Evolutionary conservation across 2,888 invertebrate genomes (phyloP), one percentile per base, ranked within the genome.

Genomic region (Thysanoteuthis rhombus): DNA sequence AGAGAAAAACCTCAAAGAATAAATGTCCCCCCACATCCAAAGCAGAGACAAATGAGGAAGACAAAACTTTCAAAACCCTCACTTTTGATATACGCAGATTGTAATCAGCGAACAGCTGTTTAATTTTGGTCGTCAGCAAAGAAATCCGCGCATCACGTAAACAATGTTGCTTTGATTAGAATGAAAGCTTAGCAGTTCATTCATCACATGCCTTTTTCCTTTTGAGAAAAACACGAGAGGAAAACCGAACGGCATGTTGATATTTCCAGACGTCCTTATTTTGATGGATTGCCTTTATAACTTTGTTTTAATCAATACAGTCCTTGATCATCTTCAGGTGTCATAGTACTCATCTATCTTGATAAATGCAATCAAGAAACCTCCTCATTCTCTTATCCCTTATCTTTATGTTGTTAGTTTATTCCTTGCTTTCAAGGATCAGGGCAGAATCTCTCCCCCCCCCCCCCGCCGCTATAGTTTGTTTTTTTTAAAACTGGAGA

Each of bases 241-340:
- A 75, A 75, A n/a, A 75, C 75, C 12, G 75, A 75, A 75, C 12
- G 4, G 75, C n/a, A 75, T 75, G n/a, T 75, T 75, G 25, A 75
- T n/a, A 75, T 75, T 75, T 75, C 75, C 25, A n/a, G 75, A 36
- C n/a, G 36, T 75, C 75, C 16, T 75, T 12, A 10, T 75, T 75
- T 75, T 75, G 12, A 75, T 75, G n/a, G n/a, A 36, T 75, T 75
- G 75, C n/a, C n/a, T 75, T 75, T 75, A 75, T n/a, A n/a, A n/a
- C 52, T 52, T 6, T 4, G 75, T n/a, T 75, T 75, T 75, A 75
- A 75, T 75, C 75, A 75, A 75, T n/a, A 75, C 75, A 75, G n/a
- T 75, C n/a, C 75, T 75, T 75, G n/a, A 75, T 75, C 75, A 75
- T 75, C 75, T 75, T 75, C 75, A 75, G 75, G 75, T 75, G 75